Evolutionary conservation across 2,113 vertebrate species (phyloP), one percentile per base, ranked within the genome.

Genomic region (Pardalotus punctatus): DNA sequence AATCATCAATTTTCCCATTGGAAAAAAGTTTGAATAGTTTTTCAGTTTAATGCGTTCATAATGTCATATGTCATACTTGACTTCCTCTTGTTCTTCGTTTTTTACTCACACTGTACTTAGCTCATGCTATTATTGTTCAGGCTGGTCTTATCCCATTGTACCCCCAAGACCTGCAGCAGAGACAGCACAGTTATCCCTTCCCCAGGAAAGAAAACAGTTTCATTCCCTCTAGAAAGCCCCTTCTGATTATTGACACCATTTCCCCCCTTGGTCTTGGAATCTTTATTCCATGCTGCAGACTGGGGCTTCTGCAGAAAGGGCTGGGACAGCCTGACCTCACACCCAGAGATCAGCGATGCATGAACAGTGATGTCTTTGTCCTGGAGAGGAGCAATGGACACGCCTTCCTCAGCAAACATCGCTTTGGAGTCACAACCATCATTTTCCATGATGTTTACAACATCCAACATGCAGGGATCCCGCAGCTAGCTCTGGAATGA

Each of bases 1-100:
- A 96, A 93, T 11, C 76, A 79, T 81, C 40, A 12, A 54, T 82
- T 80, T 93, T 95, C 64, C 80, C 70, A 65, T n/a, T 78, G 78
- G 85, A 76, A 84, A 88, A 51, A 88, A 65, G 65, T 88, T 73
- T 53, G 38, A 88, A 67, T 65, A 88, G 61, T 86, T 92, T 95
- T 57, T 94, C 71, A 94, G 6, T 70, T 56, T 94, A 95, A 93
- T 74, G 47, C 72, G 51, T 79, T 90, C 72, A 69, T 84, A 95
- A 83, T 80, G 77, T 69, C 50, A 4, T 90, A 78, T 71, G 87
- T 88, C 79, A 91, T 71, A 88, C 36, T 81, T 67, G 62, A 93
- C 66, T 96, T 88, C 61, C 73, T 77, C 86, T 92, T 86, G 64
- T 81, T 94, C 91, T 72, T 90, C 10, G 53, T 25, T 92, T 91